phyloP scores from a whole-genome alignment of 2,113 vertebrate species.

The Delphinapterus leucas region DNA sequence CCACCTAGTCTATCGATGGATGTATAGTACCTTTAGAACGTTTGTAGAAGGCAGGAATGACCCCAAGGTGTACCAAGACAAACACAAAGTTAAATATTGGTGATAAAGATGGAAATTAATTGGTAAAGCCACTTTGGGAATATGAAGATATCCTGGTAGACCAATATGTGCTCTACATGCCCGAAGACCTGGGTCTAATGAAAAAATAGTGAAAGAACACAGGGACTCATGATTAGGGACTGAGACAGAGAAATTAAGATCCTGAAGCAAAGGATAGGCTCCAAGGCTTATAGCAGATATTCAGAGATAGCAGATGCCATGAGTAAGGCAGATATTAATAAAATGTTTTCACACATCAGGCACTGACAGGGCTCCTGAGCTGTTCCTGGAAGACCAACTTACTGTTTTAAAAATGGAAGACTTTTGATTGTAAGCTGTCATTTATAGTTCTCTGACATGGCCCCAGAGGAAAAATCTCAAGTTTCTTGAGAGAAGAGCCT shows the following conservation, averaged over 20 bases:
- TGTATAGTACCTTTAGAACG: not conserved
- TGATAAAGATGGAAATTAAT: not conserved
- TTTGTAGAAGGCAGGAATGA: not conserved
- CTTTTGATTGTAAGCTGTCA: not conserved
- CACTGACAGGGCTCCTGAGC: not conserved
- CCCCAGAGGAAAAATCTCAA: not conserved
- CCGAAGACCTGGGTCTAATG: not conserved
- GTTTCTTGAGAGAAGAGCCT: not conserved
- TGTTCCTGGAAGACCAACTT: not conserved
- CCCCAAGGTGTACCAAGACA: not conserved
- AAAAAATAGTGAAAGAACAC: not conserved
- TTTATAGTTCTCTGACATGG: not conserved
- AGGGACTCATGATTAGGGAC: not conserved
- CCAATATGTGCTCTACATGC: not conserved
- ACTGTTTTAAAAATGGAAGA: not conserved
- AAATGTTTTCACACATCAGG: not conserved
- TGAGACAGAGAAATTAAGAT: not conserved
- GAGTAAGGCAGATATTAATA: not conserved
- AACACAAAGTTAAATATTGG: not conserved
- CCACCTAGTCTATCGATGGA: not conserved
- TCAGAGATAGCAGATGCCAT: not conserved
- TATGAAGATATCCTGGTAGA: not conserved
- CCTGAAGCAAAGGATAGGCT: not conserved
- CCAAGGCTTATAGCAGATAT: not conserved
- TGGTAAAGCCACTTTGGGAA: not conserved